These are phyloP conservation scores for Mycogona germanica DNA, from an alignment of 2,888 invertebrate species.

Conservation along the genomic window DNA sequence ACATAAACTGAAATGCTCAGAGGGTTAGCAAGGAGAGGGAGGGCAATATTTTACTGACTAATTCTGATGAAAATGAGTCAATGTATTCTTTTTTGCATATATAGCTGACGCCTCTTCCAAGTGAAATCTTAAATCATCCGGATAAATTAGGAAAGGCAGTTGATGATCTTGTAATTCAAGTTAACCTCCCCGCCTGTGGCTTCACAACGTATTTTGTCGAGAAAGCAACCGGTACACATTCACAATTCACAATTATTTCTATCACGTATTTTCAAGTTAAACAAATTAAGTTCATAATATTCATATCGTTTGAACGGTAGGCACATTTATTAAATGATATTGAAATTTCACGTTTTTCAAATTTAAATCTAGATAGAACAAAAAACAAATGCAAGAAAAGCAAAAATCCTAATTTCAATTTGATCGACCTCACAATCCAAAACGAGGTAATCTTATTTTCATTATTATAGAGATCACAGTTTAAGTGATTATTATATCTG, in stretches of 20 bases:
- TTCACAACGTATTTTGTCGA: constrained; percentile 31
- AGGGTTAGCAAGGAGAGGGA: no score
- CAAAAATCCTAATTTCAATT: background rate
- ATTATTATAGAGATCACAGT: no score
- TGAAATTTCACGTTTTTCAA: no score
- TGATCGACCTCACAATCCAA: constrained; percentile 24
- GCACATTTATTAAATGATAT: no score
- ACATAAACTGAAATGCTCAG: no score
- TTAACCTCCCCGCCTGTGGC: constrained; percentile 46
- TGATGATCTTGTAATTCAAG: constrained; percentile 59
- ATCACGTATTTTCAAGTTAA: background rate
- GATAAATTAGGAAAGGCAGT: constrained; percentile 50
- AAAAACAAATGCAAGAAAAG: no score
- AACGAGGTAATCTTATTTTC: constrained; percentile 26
- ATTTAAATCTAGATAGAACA: no score
- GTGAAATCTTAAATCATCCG: constrained; percentile 43
- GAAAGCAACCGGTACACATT: background rate
- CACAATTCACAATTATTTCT: background rate
- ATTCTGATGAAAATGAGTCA: background rate
- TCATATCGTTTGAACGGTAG: no score
- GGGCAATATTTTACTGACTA: no score
- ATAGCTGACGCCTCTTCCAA: constrained; percentile 47
- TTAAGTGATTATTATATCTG: no score
- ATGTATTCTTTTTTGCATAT: constrained; percentile 25
- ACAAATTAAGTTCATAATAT: background rate